Evolutionary conservation across 2,797 vertebrate genomes (phyloP).

Genomic region (Sternotherus odoratus): DNA sequence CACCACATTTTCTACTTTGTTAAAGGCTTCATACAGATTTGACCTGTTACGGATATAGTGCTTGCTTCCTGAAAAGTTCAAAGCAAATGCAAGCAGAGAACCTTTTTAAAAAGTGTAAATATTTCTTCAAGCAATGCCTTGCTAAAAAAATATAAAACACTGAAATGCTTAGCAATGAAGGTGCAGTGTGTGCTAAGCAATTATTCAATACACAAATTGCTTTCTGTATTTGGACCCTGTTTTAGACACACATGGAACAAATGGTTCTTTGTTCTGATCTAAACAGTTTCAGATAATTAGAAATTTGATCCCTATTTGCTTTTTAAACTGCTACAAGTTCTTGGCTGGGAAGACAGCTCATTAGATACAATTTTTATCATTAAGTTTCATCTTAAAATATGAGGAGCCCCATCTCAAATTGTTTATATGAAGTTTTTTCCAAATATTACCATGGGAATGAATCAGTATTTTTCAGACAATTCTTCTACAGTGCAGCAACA

Average conservation of each 20-base stretch:
- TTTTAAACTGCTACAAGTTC: not conserved
- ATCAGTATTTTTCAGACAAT: not conserved
- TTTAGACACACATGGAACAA: constrained; percentile 27
- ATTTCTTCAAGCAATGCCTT: not conserved
- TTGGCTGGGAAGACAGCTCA: not conserved
- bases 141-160: not conserved
- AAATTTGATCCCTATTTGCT: constrained; percentile 12
- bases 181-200: not conserved
- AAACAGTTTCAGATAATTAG: not conserved
- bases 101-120: not conserved
- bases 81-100: not conserved
- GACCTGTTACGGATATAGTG: not conserved
- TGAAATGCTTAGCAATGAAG: not conserved
- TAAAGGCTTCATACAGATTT: not conserved
- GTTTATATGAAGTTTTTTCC: not conserved
- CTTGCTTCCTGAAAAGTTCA: constrained; percentile 1
- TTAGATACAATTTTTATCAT: not conserved
- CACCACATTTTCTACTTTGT: not conserved
- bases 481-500: not conserved
- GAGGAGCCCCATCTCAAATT: not conserved
- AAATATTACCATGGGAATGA: not conserved
- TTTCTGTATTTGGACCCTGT: constrained; percentile 22
- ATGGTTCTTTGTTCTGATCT: not conserved
- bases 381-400: not conserved
- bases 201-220: constrained; percentile 1